Evolutionary conservation across 2,797 vertebrate species (phyloP), one percentile per base, ranked within the genome.

Genomic region (Dryobates pubescens): DNA sequence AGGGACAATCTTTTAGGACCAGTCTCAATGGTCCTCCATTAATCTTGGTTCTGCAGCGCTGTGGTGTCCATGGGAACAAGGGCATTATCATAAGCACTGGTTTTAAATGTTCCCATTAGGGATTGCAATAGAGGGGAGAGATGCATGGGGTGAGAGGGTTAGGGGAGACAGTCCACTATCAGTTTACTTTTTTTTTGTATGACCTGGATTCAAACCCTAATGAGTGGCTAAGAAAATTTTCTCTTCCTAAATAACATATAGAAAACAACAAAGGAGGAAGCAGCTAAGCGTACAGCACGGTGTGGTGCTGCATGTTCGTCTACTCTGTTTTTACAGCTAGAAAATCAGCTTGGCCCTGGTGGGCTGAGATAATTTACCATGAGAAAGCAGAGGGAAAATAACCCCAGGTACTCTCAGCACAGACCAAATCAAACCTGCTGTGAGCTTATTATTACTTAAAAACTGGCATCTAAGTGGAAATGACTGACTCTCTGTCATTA

Each of bases 11-110:
- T 97, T 97, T 97, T 95, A 97, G 97, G 97, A 95, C 96, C 88
- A 27, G 97, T 96, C 97, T 97, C 96, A 74, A 89, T 81, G 96
- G 96, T 86, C 85, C 95, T 94, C 96, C 97, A 96, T 98, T 96
- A 97, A 97, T 97, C 97, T 97, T 97, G 97, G 96, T 96, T 94
- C 96, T 92, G 96, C 96, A 80, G 95, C 7, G 13, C 93, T 70
- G 94, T 89, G 96, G 97, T 97, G 97, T 97, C 97, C 97, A 97
- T 97, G 97, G 97, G 97, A 98, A 98, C 97, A 90, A 96, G 96
- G 91, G 88, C 95, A 97, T 97, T 96, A 94, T 92, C 96, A 96
- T 97, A 97, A 97, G 96, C 97, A 95, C 95, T 92, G 95, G 93
- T 90, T 96, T 97, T 96, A 94, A 97, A 97, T 97, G 94, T 93